A percentile compares a stretch with the other conserved stretches of the same genome.
Evolutionary conservation across 2,888 invertebrate species (phyloP).

Genomic region (Ephialtes manifestator): DNA sequence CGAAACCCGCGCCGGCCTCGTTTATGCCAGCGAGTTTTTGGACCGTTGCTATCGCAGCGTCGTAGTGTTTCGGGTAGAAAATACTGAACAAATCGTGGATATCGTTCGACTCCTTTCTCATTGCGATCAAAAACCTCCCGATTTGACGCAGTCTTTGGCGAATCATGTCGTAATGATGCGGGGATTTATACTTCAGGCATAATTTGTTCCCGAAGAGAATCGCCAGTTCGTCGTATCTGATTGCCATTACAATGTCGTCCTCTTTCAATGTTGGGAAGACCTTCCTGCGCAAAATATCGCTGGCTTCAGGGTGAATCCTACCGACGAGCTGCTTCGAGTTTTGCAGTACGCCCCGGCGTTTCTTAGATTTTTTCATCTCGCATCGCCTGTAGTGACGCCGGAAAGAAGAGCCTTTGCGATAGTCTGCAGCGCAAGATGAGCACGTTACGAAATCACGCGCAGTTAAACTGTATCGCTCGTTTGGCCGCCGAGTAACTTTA

Average conservation of each 20-base stretch:
- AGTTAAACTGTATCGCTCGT: slow-evolving; percentile 16
- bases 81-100: slow-evolving; percentile 50
- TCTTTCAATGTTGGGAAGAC: slow-evolving; percentile 60
- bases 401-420: slow-evolving; percentile 41
- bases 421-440: slow-evolving; percentile 43
- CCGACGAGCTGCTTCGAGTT: slow-evolving; percentile 34
- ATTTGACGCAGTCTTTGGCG: slow-evolving; percentile 58
- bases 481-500: slow-evolving; percentile 52
- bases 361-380: slow-evolving; percentile 1
- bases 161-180: slow-evolving; percentile 62
- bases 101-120: neutral
- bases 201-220: slow-evolving; percentile 63
- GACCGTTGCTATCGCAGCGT: slow-evolving; percentile 46
- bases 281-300: slow-evolving; percentile 30
- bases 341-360: slow-evolving; percentile 11
- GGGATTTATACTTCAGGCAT: slow-evolving; percentile 60
- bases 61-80: slow-evolving; percentile 29
- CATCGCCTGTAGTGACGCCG: slow-evolving; percentile 54
- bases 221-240: slow-evolving; percentile 60
- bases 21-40: slow-evolving; percentile 59
- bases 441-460: slow-evolving; percentile 62
- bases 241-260: slow-evolving; percentile 33
- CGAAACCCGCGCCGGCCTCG: slow-evolving; percentile 42
- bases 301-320: slow-evolving; percentile 48
- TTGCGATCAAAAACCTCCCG: slow-evolving; percentile 57